Evolutionary conservation across 1,140 invertebrate species (phyloP).

Genomic region (Brachionus asplanchnoidis): DNA sequence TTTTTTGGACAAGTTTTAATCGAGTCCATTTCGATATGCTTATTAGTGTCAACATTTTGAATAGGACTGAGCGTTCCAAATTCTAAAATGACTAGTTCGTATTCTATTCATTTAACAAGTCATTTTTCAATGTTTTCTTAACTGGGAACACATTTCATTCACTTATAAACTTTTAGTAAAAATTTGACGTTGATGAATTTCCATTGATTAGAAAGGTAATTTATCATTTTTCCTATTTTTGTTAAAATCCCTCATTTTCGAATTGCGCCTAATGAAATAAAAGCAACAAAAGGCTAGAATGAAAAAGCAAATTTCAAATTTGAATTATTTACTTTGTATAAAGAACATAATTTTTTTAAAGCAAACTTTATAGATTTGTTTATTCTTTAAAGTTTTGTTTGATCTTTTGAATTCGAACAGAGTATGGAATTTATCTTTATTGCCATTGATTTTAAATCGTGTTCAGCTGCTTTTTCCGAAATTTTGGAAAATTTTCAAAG

Average conservation of each 20-base stretch:
- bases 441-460: background rate
- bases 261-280: background rate
- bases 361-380: background rate
- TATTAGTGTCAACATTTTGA: background rate
- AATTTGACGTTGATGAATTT: conserved; percentile 37
- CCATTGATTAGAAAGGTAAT: conserved; percentile 32
- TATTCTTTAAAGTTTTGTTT: background rate
- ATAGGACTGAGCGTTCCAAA: background rate
- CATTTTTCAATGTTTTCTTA: conserved; percentile 12
- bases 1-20: background rate
- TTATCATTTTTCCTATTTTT: conserved; percentile 26
- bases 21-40: background rate
- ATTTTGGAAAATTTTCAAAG: background rate
- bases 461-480: background rate
- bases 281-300: background rate
- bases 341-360: background rate
- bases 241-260: background rate
- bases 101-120: background rate
- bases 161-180: background rate
- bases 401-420: background rate
- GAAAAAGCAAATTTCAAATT: background rate
- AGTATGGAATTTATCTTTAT: background rate
- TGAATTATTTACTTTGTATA: background rate
- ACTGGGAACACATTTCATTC: conserved; percentile 24
- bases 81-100: background rate